Conservation (phyloP, 2,113 vertebrate species). For the Dicerorhinus sumatrensis region DNA sequence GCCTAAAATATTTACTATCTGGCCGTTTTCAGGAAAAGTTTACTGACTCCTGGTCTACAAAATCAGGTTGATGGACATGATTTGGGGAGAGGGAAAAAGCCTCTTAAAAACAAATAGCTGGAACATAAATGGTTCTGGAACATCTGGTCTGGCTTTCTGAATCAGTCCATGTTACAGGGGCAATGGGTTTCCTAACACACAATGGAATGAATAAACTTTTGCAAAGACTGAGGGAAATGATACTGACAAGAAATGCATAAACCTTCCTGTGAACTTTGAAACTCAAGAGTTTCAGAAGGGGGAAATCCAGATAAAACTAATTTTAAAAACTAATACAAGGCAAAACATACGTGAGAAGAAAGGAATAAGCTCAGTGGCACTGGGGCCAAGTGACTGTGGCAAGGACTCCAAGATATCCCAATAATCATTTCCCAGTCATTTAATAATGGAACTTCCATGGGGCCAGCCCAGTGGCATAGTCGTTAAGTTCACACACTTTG, state of each 20-base stretch:
- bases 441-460: not conserved
- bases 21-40: not conserved
- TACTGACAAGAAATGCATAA: not conserved
- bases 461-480: too few relatives aligned
- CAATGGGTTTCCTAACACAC: not conserved
- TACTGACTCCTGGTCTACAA: not conserved
- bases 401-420: not conserved
- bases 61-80: not conserved
- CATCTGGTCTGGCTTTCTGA: not conserved
- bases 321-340: not conserved
- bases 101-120: not conserved
- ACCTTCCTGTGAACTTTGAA: not conserved
- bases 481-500: too few relatives aligned
- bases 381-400: not conserved
- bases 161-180: not conserved
- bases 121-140: not conserved
- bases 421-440: not conserved
- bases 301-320: not conserved
- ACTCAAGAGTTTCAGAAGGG: constrained; percentile 28
- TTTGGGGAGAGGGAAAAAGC: not conserved
- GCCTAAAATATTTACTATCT: not conserved
- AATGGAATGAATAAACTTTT: not conserved
- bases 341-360: not conserved
- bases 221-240: not conserved
- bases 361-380: not conserved